Conservation (phyloP, 2,888 invertebrate genomes). For the Melanostoma mellinum region DNA sequence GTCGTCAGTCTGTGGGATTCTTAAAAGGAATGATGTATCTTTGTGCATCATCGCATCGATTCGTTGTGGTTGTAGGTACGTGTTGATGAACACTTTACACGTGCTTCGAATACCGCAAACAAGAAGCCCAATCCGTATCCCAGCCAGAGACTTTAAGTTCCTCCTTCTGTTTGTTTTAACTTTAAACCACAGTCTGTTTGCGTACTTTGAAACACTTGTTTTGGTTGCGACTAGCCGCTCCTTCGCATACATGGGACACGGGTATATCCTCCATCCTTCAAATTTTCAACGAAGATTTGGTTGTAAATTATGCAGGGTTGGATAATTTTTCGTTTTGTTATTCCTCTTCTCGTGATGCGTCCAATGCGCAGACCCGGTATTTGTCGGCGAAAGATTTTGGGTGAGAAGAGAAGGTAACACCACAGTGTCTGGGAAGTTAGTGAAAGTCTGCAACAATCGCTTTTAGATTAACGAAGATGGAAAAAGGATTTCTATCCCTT, state of each 20-base stretch:
- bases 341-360: neutral
- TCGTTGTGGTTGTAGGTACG: slow-evolving; percentile 58
- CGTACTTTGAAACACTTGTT: slow-evolving; percentile 49
- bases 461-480: slow-evolving; percentile 53
- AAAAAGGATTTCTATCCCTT: slow-evolving; percentile 20
- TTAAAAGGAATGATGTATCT: slow-evolving; percentile 2
- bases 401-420: neutral
- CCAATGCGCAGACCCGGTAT: slow-evolving; percentile 11
- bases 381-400: neutral
- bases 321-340: slow-evolving; percentile 40
- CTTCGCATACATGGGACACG: too few relatives aligned
- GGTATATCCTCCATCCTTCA: slow-evolving; percentile 1
- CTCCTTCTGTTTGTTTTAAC: slow-evolving; percentile 30
- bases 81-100: slow-evolving; percentile 71
- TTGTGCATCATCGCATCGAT: slow-evolving; percentile 35
- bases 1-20: too few relatives aligned
- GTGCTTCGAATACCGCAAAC: slow-evolving; percentile 45
- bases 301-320: slow-evolving; percentile 56
- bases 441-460: slow-evolving; percentile 55
- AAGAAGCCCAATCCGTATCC: slow-evolving; percentile 1
- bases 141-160: neutral
- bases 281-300: slow-evolving; percentile 35
- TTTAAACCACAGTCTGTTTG: slow-evolving; percentile 35
- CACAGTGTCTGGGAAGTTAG: slow-evolving; percentile 37
- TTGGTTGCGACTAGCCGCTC: neutral